Base-by-base conservation (phyloP, 2,888 invertebrate species). In the Hemistola chrysoprasaria region DNA sequence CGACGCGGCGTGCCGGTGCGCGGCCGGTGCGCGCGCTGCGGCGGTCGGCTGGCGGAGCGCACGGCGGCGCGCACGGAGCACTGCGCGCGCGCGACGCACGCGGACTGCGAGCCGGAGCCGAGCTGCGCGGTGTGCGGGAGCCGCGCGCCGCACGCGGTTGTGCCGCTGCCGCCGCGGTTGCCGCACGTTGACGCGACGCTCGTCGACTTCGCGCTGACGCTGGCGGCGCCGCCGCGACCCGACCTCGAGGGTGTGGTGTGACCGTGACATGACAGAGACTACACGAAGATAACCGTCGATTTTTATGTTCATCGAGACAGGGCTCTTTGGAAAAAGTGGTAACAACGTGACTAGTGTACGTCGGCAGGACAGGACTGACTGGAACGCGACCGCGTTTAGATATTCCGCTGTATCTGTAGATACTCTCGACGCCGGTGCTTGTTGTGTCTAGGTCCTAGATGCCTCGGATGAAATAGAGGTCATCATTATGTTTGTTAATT, bases 231-330 rank as follows among this genome's bases (percentile, higher is more conserved):
- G 20, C 87, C 87, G 20, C 65, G 84, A 3, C 88, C 79, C 0
- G 86, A 88, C 43, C 74, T 89, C 29, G 88, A 89, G 48, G 84
- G 86, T 1, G 48, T 77, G 22, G 77, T 78, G 1, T 79, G 52
- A 64, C 38, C 3, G 43, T 7, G 11, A 4, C 3, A 16, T 16
- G 16, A 16, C 3, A 4, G 16, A 16, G 3, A 3, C 16, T 4
- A 4, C 3, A 16, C 11, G 11, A 8, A 23, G 5, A 8, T 23
- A 10, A 24, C 11, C 3, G 6, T 8, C 7, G n/a, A n/a, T n/a
- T n/a, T n/a, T n/a, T n/a, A n/a, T n/a, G n/a, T n/a, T n/a, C n/a
- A n/a, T n/a, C n/a, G n/a, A n/a, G n/a, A n/a, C n/a, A n/a, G n/a
- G n/a, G n/a, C n/a, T n/a, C n/a, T n/a, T n/a, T n/a, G n/a, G n/a